Percentiles rank a stretch among this genome's conserved stretches.
These are phyloP conservation scores for Phytoseiulus persimilis DNA, from an alignment of 2,888 invertebrate species.

Conservation along the genomic window DNA sequence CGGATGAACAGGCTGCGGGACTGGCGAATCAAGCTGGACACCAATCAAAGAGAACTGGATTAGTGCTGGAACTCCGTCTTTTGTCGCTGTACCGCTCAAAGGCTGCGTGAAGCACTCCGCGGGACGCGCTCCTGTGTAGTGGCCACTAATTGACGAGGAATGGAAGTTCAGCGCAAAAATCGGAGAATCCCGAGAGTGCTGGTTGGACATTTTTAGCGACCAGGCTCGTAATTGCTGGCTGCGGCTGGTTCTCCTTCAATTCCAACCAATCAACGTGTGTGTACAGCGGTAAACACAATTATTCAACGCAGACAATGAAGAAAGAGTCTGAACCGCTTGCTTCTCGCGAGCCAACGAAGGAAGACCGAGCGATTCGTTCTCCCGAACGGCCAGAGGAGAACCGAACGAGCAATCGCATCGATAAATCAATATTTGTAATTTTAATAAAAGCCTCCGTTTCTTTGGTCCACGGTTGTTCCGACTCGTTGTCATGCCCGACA, in stretches of 20 bases:
- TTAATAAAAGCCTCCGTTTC: slow-evolving; percentile 32
- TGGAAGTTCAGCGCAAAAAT: background rate
- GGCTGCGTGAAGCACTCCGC: background rate
- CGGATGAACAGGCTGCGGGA: background rate
- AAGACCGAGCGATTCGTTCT: background rate
- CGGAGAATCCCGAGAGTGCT: background rate
- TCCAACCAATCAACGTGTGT: background rate
- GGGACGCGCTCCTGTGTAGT: too few relatives aligned
- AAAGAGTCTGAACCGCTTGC: too few relatives aligned
- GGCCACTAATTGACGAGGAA: background rate
- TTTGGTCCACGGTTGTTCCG: background rate
- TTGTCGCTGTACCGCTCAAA: background rate
- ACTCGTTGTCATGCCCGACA: background rate
- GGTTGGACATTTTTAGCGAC: background rate
- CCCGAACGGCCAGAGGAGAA: background rate
- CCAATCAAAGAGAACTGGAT: background rate
- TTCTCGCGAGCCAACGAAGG: background rate
- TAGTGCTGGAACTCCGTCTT: background rate
- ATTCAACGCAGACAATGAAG: too few relatives aligned
- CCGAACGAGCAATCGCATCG: slow-evolving; percentile 7
- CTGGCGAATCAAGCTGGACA: background rate
- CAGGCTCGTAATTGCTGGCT: background rate
- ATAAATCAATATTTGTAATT: slow-evolving; percentile 39
- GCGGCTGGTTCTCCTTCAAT: background rate
- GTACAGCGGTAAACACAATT: background rate